These are phyloP conservation scores for Leptinotarsa tumamoca DNA, from an alignment of 2,888 invertebrate genomes.

Conservation along the genomic window DNA sequence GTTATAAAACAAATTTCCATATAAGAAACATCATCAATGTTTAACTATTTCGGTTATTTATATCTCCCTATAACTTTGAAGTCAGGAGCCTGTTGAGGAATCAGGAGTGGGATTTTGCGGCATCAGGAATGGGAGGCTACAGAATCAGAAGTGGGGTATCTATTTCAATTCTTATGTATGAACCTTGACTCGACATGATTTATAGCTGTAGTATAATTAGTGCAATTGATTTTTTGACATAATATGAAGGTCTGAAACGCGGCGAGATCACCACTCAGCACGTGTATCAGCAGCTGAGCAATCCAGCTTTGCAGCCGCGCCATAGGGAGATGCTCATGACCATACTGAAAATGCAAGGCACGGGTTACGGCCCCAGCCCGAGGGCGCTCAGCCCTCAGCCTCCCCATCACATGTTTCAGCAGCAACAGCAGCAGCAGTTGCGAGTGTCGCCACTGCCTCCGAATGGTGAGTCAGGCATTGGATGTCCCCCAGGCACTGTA, in stretches of 20 bases:
- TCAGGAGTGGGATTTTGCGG: too few relatives aligned
- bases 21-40: too few relatives aligned
- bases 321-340: slow-evolving; percentile 79
- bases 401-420: slow-evolving; percentile 67
- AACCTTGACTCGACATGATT: too few relatives aligned
- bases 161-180: too few relatives aligned
- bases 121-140: too few relatives aligned
- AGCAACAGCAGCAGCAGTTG: slow-evolving; percentile 65
- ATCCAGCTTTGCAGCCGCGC: slow-evolving; percentile 79
- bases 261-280: slow-evolving; percentile 83
- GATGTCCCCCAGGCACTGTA: slow-evolving; percentile 15
- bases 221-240: slow-evolving; percentile 3
- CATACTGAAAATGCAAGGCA: slow-evolving; percentile 71
- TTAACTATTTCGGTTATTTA: too few relatives aligned
- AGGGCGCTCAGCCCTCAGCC: slow-evolving; percentile 64
- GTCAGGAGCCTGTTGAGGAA: not conserved
- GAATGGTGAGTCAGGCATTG: slow-evolving; percentile 67
- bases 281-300: slow-evolving; percentile 80
- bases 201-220: not conserved
- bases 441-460: slow-evolving; percentile 75
- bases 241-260: slow-evolving; percentile 74
- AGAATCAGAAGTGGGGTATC: too few relatives aligned
- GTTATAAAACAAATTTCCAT: too few relatives aligned
- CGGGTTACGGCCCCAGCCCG: slow-evolving; percentile 60
- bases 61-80: not conserved